Evolutionary conservation across 2,797 vertebrate genomes (phyloP).

Genomic region (Gila robusta): DNA sequence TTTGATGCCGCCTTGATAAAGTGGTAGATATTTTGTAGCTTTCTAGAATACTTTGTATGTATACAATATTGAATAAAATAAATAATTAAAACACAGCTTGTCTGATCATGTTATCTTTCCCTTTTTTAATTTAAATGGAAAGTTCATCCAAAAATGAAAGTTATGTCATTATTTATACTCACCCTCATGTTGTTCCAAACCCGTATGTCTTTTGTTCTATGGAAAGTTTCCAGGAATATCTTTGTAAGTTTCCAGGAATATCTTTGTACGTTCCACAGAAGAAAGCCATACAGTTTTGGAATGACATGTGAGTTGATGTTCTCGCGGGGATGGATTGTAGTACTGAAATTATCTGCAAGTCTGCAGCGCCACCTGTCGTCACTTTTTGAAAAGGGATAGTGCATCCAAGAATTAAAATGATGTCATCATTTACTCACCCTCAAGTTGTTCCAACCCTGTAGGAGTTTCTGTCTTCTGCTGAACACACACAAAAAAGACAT

Average conservation of each 20-base stretch:
- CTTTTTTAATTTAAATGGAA: not conserved
- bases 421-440: not conserved
- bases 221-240: not conserved
- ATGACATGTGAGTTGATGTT: not conserved
- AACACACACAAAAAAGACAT: not conserved
- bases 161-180: not conserved
- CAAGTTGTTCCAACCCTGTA: not conserved
- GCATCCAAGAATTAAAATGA: not conserved
- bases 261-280: not conserved
- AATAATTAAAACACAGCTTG: slow-evolving; percentile 79
- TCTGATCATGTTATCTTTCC: not conserved
- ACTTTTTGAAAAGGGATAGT: not conserved
- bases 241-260: not conserved
- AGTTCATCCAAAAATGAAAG: not conserved
- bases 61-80: slow-evolving; percentile 99
- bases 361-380: not conserved
- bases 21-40: slow-evolving; percentile 99
- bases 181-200: too few species aligned
- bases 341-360: not conserved
- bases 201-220: not conserved
- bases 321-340: not conserved
- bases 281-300: not conserved
- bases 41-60: slow-evolving; percentile 99
- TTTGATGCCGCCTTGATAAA: slow-evolving; percentile 99
- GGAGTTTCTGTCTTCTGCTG: not conserved